Base-by-base conservation (phyloP, 2,888 invertebrate genomes). In the Nomada ruficornis region DNA sequence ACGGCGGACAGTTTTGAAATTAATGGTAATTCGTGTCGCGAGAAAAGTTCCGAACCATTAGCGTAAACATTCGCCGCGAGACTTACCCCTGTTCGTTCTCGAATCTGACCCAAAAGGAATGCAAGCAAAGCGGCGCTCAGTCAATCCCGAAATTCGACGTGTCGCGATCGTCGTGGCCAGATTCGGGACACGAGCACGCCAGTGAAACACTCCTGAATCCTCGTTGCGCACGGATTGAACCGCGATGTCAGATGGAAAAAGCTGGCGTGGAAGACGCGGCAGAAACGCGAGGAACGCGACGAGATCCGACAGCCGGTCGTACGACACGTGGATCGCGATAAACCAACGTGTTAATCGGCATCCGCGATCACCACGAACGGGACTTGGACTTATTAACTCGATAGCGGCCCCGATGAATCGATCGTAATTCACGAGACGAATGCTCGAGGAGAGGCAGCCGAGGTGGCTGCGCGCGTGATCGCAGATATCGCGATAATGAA, bases 401-500 rank as follows among this genome's bases (percentile, higher is more conserved):
- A 84, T 85, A 87, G 79, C 81, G 78, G 79, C 62, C 77, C 57
- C 83, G 76, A 77, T 69, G 76, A 80, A 79, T 80, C 80, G 86
- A 89, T 88, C 89, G 87, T 89, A 87, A 88, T 86, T 87, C 88
- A 89, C 74, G 83, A 76, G 83, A 77, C 72, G 76, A 83, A 84
- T 71, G 70, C 72, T 67, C 62, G 78, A 50, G 55, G 64, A 69
- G 74, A 67, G 29, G 67, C 79, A 77, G 76, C 77, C 74, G 36
- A 36, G 36, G 36, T 0, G 52, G 52, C 73, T 73, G 68, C 84
- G 74, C 74, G 74, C 65, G 75, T 77, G 80, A 84, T 85, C 83
- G 74, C 82, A 85, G 86, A 89, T 89, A 84, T 77, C 76, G 82
- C 83, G 88, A 89, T 89, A 88, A 89, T 88, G 88, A 89, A 89